Conservation (phyloP, 2,113 vertebrate genomes). For the Sebastes fasciatus region DNA sequence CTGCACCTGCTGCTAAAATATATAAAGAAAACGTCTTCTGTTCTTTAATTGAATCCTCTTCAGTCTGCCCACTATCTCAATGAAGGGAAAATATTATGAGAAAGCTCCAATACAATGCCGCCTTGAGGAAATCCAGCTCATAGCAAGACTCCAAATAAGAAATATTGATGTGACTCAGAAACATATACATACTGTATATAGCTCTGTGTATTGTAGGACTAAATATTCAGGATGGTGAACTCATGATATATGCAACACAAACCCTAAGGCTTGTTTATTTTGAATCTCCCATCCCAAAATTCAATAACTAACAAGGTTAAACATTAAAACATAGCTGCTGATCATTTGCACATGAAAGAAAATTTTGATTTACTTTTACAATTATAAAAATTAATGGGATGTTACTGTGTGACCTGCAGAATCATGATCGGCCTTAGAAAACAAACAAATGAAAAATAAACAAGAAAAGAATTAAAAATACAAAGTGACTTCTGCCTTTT, state of each 20-base stretch:
- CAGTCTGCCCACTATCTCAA: conserved; percentile 19
- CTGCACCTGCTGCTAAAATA: conserved; percentile 7
- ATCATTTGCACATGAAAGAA: conserved; percentile 51
- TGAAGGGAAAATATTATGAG: conserved; percentile 9
- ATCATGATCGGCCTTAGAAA: conserved; percentile 11
- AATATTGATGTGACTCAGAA: conserved; percentile 11
- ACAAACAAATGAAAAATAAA: conserved; percentile 12
- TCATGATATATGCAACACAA: conserved; percentile 28
- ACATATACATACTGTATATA: background rate
- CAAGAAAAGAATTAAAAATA: background rate
- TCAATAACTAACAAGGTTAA: conserved; percentile 49
- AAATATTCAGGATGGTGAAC: conserved; percentile 14
- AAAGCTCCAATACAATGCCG: background rate
- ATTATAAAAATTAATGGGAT: conserved; percentile 39
- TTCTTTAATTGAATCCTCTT: conserved; percentile 8
- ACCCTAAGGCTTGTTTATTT: conserved; percentile 43
- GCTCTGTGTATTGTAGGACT: background rate
- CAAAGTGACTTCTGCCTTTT: background rate
- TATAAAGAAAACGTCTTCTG: background rate
- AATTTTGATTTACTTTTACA: conserved; percentile 34
- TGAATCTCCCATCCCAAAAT: conserved; percentile 19
- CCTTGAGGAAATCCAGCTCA: background rate
- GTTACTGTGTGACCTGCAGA: conserved; percentile 10
- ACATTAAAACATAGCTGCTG: conserved; percentile 31
- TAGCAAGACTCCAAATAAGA: conserved; percentile 11